Evolutionary conservation across 2,888 invertebrate species (phyloP), one percentile per base, ranked within the genome.

Genomic region (Drosophila mimetica): DNA sequence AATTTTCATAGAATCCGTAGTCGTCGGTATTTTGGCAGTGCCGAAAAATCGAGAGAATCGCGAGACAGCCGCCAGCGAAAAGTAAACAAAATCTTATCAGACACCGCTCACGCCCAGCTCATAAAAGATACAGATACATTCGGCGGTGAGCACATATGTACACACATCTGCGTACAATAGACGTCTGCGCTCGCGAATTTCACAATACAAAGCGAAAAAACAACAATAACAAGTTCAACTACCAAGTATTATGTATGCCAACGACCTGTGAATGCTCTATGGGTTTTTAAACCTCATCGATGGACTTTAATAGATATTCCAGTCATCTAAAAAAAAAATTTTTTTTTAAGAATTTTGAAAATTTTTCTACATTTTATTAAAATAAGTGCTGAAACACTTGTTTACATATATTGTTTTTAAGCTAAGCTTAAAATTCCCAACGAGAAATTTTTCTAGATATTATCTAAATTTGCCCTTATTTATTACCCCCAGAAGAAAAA

Each of bases 61-160:
- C 66, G 48, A 66, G 42, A 16, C 67, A 67, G 51, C 59, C 46
- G 61, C 61, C 46, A 46, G 36, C 58, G 53, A 70, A 70, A 70
- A 61, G 70, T 70, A 70, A 70, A 70, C 71, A 70, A 70, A 70
- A 70, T 70, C 70, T 70, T 70, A 70, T 70, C 70, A 70, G 50
- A 32, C 46, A 54, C 39, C 52, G 70, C 71, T 80, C 84, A 78
- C 80, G 75, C 84, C 76, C 72, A 78, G 66, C 71, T 84, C 79
- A 76, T 80, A 80, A 81, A 84, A 67, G 41, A 65, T 36, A 57
- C 57, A 66, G 18, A 63, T 32, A 65, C 66, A 25, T 51, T 50
- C 20, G 39, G 32, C 53, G 37, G 48, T 48, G 36, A 48, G 36
- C 55, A 14, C 25, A 44, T 44, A 42, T 4, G 7, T 25, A 25